Conservation (phyloP, 2,797 vertebrate species). For the Cryptoprocta ferox region DNA sequence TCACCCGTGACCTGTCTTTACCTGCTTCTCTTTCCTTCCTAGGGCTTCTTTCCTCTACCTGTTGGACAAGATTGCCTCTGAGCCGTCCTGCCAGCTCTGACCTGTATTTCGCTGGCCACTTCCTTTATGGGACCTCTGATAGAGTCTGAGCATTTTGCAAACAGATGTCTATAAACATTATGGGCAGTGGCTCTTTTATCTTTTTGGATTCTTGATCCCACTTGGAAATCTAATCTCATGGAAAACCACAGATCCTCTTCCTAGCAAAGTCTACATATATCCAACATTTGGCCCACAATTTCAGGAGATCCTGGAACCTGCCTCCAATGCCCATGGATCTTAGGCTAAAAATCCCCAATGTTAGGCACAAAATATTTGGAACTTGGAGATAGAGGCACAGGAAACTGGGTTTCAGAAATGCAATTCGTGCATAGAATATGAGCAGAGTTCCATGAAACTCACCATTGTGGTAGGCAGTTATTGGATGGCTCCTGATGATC, state of each 20-base stretch:
- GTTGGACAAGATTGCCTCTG: neutral
- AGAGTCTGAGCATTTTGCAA: neutral
- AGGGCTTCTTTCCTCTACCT: neutral
- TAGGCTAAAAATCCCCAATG: neutral
- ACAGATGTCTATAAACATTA: neutral
- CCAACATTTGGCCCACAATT: neutral
- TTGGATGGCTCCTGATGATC: neutral
- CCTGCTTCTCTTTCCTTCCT: neutral
- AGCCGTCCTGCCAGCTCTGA: neutral
- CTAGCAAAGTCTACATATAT: neutral
- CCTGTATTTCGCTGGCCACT: neutral
- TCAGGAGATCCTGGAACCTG: neutral
- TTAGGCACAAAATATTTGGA: neutral
- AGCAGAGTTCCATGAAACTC: neutral
- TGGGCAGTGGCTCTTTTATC: neutral
- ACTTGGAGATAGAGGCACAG: neutral
- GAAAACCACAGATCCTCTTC: neutral
- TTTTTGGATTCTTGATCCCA: neutral
- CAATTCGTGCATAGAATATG: neutral
- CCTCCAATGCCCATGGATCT: neutral
- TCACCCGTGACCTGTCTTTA: neutral
- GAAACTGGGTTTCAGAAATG: neutral
- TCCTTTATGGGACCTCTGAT: neutral
- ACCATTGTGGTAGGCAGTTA: neutral
- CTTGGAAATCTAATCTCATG: neutral